Evolutionary conservation across 2,797 vertebrate genomes (phyloP), one percentile per base, ranked within the genome.

Genomic region (Gorsachius magnificus): DNA sequence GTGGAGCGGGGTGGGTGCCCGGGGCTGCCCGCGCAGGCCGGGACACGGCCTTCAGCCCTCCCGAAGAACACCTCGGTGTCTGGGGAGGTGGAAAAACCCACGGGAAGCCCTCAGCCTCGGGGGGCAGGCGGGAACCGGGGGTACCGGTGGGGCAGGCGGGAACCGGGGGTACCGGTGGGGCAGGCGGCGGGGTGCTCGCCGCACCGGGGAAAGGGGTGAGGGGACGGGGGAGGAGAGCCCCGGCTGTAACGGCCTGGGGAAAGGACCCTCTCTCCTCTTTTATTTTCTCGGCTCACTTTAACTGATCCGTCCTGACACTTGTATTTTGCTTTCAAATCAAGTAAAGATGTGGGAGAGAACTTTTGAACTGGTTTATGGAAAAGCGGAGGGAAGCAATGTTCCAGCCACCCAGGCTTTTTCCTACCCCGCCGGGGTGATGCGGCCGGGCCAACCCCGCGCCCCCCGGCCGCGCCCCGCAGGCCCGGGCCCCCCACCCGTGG

Each of bases 311-410:
- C 75, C 66, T 87, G 96, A 97, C 94, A 84, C 89, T 75, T 88
- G 38, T 95, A 94, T 95, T 95, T 96, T 96, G 93, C 83, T 97
- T 95, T 94, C 92, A 97, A 97, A 97, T 96, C 92, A 96, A 96
- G 92, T 89, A 94, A 97, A 97, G 95, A 95, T 96, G 95, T 95
- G 90, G 72, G 74, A 89, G 51, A 90, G 92, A 96, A 97, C 95
- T 96, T 97, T 95, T 96, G 96, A 96, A 96, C 92, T 16, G 92
- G 35, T 92, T 87, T 79, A 75, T 84, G 86, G 86, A 95, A 91
- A 96, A 95, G 94, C 41, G 53, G 74, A 93, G 60, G 64, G 87
- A 87, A 95, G 57, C 77, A 60, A 57, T 4, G 77, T 50, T 94
- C 83, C 91, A 86, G 71, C 24, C 13, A 36, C 6, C 1, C 71